These are phyloP conservation scores for Saturnia japonica DNA, from an alignment of 2,888 invertebrate genomes.

Conservation along the genomic window DNA sequence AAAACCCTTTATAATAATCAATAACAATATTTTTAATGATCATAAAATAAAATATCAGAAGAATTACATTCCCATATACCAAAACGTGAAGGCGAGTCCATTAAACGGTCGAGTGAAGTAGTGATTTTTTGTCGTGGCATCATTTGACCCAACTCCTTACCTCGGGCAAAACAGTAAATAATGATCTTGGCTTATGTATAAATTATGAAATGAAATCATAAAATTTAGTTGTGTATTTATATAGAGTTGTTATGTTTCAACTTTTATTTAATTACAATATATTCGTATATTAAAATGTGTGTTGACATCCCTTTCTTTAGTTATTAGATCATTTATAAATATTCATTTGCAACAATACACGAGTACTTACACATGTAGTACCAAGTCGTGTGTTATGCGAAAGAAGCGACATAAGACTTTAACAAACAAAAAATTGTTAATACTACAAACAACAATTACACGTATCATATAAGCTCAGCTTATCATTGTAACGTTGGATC, in stretches of 20 bases:
- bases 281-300: too few relatives aligned
- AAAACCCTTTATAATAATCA: slow-evolving; percentile 9
- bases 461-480: too few relatives aligned
- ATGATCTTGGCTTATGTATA: slow-evolving; percentile 62
- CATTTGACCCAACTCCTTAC: slow-evolving; percentile 60
- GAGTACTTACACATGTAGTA: too few relatives aligned
- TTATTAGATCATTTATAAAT: too few relatives aligned
- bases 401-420: too few relatives aligned
- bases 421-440: too few relatives aligned
- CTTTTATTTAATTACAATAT: too few relatives aligned
- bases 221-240: slow-evolving; percentile 44
- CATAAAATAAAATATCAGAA: slow-evolving; percentile 26
- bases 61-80: slow-evolving; percentile 47
- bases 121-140: slow-evolving; percentile 61
- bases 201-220: slow-evolving; percentile 68
- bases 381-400: too few relatives aligned
- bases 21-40: slow-evolving; percentile 28
- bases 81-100: slow-evolving; percentile 40
- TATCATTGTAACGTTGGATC: too few relatives aligned
- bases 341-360: too few relatives aligned
- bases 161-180: slow-evolving; percentile 70
- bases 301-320: not conserved
- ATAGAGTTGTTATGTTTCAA: slow-evolving; percentile 39
- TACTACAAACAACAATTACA: too few relatives aligned
- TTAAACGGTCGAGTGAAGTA: slow-evolving; percentile 46